phyloP scores from a whole-genome alignment of 2,797 vertebrate genomes.

The Eidolon dupreanum region DNA sequence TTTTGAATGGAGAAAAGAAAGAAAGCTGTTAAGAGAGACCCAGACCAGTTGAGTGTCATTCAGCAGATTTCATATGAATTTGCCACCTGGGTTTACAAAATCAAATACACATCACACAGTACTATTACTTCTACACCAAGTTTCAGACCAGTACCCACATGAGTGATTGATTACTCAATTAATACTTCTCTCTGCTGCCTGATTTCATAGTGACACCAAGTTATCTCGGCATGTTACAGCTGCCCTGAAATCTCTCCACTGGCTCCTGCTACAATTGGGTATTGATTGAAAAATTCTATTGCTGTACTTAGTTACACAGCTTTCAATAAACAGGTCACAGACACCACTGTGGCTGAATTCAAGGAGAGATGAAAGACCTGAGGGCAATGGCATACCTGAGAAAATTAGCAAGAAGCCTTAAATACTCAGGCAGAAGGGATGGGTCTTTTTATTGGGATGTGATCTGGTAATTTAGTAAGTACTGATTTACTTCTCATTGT shows the following conservation, averaged over 20 bases:
- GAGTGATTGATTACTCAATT: slow-evolving; percentile 72
- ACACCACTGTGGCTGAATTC: slow-evolving; percentile 49
- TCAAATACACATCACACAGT: slow-evolving; percentile 48
- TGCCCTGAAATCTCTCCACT: slow-evolving; percentile 61
- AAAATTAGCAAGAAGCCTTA: slow-evolving; percentile 48
- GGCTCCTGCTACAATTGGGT: slow-evolving; percentile 72
- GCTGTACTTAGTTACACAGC: slow-evolving; percentile 74
- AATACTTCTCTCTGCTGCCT: slow-evolving; percentile 51
- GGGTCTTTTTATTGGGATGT: neutral
- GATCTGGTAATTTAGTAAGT: slow-evolving; percentile 50
- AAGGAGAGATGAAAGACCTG: slow-evolving; percentile 52
- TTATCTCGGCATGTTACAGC: slow-evolving; percentile 65
- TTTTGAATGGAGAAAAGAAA: neutral
- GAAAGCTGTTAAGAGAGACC: neutral
- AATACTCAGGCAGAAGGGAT: neutral
- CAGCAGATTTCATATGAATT: slow-evolving; percentile 21
- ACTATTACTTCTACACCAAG: slow-evolving; percentile 40
- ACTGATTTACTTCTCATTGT: slow-evolving; percentile 9
- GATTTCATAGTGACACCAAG: slow-evolving; percentile 67
- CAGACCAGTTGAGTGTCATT: slow-evolving; percentile 47
- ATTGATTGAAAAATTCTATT: slow-evolving; percentile 81
- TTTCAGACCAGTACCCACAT: neutral
- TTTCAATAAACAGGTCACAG: slow-evolving; percentile 77
- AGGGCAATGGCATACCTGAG: slow-evolving; percentile 25
- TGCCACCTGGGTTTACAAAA: slow-evolving; percentile 71